phyloP scores from a whole-genome alignment of 2,113 vertebrate species.

The Egretta garzetta region DNA sequence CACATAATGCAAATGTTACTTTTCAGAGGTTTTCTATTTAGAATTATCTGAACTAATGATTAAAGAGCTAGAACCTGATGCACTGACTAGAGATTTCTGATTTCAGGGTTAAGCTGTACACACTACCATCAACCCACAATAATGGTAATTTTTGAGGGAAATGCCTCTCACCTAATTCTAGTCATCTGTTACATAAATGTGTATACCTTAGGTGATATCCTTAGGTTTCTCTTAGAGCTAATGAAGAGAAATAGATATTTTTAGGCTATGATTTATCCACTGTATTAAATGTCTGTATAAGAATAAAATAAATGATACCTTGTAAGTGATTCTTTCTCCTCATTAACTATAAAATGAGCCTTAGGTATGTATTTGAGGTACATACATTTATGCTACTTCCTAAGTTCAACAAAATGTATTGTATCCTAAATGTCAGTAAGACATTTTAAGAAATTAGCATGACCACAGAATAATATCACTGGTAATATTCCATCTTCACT shows the following conservation, averaged over 20 bases:
- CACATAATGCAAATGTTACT: rapidly evolving
- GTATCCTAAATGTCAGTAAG: constrained; percentile 35
- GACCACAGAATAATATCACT: neutral
- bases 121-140: neutral
- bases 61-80: neutral
- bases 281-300: neutral
- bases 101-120: neutral
- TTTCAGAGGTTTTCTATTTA: neutral
- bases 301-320: neutral
- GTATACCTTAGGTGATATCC: neutral
- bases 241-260: neutral
- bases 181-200: neutral
- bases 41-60: neutral
- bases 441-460: constrained; percentile 8
- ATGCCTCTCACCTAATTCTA: neutral
- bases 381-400: neutral
- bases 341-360: constrained; percentile 22
- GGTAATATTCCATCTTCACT: neutral
- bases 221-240: neutral
- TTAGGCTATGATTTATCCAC: neutral
- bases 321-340: neutral
- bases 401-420: neutral
- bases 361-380: neutral
- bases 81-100: neutral
- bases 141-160: neutral